Base-by-base conservation (phyloP, 2,888 invertebrate species). In the Lypha dubia region DNA sequence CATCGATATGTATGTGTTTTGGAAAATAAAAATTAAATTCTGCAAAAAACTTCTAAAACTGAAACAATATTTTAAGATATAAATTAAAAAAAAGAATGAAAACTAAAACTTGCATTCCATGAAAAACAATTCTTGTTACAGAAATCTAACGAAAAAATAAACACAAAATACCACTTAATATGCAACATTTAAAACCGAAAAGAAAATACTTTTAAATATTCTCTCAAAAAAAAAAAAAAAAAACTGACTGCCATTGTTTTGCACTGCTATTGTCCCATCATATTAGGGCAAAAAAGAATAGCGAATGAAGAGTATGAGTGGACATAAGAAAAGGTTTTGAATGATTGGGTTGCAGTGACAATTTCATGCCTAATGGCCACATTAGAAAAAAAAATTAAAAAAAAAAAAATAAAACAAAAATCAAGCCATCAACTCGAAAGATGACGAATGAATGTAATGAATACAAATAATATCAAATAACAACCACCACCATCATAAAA, bases 281-380 rank as follows among this genome's bases (percentile, higher is more conserved):
- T 51, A 53, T 20, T 6, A 65, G 3, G 17, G 35, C 53, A 46
- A 28, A 70, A n/a, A 58, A 22, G n/a, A 24, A 56, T 71, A 35
- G 5, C 17, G 35, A 49, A 62, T 20, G 28, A n/a, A 67, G 65
- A 22, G 60, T 65, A 22, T 56, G 75, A 65, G 68, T 35, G 56
- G 28, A 32, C 49, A 75, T 22, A 71, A 70, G 58, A 65, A 67
- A 77, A 70, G 58, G 65, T 77, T 79, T 82, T 75, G 82, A 85
- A 82, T 85, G 81, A 85, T 85, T 85, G 81, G 82, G 82, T 85
- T 85, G 77, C 74, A 79, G 77, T 79, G 85, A 85, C 82, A 82
- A 85, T 82, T 82, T 85, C 75, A 82, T 85, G 82, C 85, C 85
- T 85, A 85, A 85, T 85, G 85, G 85, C 82, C 75, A 79, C 53